These are phyloP conservation scores for Chamaea fasciata DNA, from an alignment of 2,113 vertebrate species.

Conservation along the genomic window DNA sequence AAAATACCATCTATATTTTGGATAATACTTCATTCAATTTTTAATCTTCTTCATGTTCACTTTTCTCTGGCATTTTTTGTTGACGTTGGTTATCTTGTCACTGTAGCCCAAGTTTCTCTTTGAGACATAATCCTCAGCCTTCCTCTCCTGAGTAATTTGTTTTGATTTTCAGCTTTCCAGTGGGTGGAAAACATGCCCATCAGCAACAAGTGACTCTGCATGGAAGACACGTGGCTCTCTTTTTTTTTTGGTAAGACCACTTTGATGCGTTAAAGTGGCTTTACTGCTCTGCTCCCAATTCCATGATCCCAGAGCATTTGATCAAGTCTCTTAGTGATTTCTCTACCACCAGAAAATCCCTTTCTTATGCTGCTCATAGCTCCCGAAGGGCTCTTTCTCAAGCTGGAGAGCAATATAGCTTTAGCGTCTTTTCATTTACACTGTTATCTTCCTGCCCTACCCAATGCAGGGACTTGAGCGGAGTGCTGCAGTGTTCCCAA, in stretches of 20 bases:
- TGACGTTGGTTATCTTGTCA: neutral
- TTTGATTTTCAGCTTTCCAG: neutral
- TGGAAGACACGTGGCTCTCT: neutral
- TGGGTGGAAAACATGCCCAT: neutral
- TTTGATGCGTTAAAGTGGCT: neutral
- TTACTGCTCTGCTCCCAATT: neutral
- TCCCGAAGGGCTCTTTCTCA: neutral
- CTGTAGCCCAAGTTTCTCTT: neutral
- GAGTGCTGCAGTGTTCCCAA: neutral
- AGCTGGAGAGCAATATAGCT: neutral
- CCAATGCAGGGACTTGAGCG: neutral
- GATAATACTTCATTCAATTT: neutral
- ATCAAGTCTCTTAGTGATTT: neutral
- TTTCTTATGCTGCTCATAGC: neutral
- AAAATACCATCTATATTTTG: neutral
- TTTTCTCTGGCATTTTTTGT: neutral
- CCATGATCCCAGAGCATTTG: neutral
- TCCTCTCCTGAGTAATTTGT: neutral
- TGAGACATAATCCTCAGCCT: neutral
- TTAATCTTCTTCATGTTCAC: neutral
- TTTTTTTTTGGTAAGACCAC: neutral
- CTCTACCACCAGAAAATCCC: neutral
- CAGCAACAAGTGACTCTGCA: neutral
- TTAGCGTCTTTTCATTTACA: neutral
- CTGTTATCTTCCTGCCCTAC: neutral